Conservation (phyloP, 2,113 vertebrate species). For the Paraplagusia blochii region DNA sequence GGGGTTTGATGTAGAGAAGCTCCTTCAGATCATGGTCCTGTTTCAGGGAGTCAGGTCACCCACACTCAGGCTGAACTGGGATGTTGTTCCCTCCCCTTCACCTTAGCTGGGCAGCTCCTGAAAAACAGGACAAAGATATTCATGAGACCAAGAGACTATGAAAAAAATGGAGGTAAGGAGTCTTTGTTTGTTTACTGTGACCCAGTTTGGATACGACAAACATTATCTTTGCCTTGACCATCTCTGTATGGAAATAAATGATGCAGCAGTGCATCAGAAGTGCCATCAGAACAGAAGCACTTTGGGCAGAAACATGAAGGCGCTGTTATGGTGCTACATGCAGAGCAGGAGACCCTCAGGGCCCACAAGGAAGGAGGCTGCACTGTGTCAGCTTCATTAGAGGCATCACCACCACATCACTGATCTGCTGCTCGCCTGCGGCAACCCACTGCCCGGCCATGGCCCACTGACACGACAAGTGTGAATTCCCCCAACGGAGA, state of each 20-base stretch:
- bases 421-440: slow-evolving; percentile 68
- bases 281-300: slow-evolving; percentile 43
- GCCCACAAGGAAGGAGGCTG: slow-evolving; percentile 62
- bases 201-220: slow-evolving; percentile 55
- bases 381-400: slow-evolving; percentile 79
- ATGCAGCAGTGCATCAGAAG: slow-evolving; percentile 43
- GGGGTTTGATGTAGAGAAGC: slow-evolving; percentile 40
- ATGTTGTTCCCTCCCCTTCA: slow-evolving; percentile 67
- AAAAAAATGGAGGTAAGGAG: slow-evolving; percentile 1
- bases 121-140: slow-evolving; percentile 53
- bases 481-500: slow-evolving; percentile 40
- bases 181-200: slow-evolving; percentile 42
- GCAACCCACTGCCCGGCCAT: slow-evolving; percentile 57
- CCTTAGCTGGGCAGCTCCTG: slow-evolving; percentile 70
- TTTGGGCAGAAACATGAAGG: slow-evolving; percentile 28
- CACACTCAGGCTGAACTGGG: slow-evolving; percentile 43
- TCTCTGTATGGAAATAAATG: slow-evolving; percentile 41
- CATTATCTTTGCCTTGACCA: slow-evolving; percentile 24
- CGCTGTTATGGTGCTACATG: slow-evolving; percentile 31
- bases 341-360: slow-evolving; percentile 57
- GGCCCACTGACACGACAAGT: slow-evolving; percentile 51
- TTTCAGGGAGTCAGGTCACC: slow-evolving; percentile 55
- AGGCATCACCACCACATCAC: slow-evolving; percentile 75
- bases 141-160: slow-evolving; percentile 17
- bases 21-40: slow-evolving; percentile 76